These are phyloP conservation scores for Cavia aperea DNA, from an alignment of 2,113 vertebrate genomes.

Conservation along the genomic window DNA sequence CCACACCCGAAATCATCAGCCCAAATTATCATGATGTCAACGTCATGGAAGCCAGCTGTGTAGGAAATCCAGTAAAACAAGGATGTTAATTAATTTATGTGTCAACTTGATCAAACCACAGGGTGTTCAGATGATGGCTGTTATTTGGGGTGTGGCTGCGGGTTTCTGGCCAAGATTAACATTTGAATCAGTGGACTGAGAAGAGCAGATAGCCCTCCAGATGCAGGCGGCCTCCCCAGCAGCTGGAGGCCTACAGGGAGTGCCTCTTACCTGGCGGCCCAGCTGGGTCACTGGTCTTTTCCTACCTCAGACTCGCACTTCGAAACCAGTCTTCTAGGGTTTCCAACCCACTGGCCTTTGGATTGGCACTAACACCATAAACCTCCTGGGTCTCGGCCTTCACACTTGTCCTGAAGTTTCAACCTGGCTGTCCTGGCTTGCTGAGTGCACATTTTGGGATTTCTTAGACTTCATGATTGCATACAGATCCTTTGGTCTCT, in stretches of 20 bases:
- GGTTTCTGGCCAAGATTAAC: not conserved
- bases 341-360: not conserved
- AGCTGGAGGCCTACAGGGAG: not conserved
- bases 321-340: not conserved
- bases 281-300: not conserved
- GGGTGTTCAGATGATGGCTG: not conserved
- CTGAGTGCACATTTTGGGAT: not conserved
- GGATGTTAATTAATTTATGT: not conserved
- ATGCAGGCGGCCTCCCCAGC: not conserved
- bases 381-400: not conserved
- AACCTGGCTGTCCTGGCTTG: not conserved
- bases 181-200: not conserved
- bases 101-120: not conserved
- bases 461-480: not conserved
- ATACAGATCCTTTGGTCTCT: not conserved
- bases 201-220: not conserved
- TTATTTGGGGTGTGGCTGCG: not conserved
- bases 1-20: not conserved
- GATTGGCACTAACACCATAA: fast-evolving
- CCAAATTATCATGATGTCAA: not conserved
- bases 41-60: not conserved
- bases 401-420: not conserved
- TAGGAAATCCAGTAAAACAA: not conserved
- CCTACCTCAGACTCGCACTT: not conserved
- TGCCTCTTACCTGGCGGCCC: not conserved